Percentiles rank a stretch among this genome's conserved stretches.
Conservation (phyloP, 2,113 vertebrate species). For the Lathamus discolor region DNA sequence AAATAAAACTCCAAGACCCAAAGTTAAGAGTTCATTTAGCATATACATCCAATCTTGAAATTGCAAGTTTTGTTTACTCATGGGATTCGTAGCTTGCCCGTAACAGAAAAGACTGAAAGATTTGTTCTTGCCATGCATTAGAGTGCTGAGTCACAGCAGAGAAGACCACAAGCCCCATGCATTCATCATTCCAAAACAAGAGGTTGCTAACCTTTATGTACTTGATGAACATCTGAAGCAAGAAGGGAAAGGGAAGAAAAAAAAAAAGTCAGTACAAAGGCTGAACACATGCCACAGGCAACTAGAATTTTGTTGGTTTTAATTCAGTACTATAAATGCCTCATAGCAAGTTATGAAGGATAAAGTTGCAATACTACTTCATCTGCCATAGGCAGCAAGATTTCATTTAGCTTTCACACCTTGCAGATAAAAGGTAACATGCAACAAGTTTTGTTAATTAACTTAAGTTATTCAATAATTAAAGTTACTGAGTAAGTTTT, state of each 20-base stretch:
- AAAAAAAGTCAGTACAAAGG: constrained; percentile 85
- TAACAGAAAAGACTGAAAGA: constrained; percentile 32
- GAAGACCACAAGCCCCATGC: constrained; percentile 68
- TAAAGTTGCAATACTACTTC: constrained; percentile 59
- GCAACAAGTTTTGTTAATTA: not conserved
- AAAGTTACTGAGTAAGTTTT: not conserved
- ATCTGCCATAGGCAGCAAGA: constrained; percentile 32
- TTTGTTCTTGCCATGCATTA: constrained; percentile 78
- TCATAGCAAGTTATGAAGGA: constrained; percentile 5
- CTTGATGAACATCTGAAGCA: constrained; percentile 99
- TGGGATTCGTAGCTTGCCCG: constrained; percentile 27
- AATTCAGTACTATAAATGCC: constrained; percentile 40
- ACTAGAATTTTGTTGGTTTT: constrained; percentile 60
- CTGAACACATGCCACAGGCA: constrained; percentile 85
- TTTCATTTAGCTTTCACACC: constrained; percentile 5
- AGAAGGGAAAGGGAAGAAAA: constrained; percentile 76
- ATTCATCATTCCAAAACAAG: constrained; percentile 78
- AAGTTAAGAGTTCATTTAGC: not conserved
- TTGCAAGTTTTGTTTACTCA: not conserved
- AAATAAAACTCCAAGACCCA: not conserved
- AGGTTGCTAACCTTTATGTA: constrained; percentile 99
- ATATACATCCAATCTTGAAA: not conserved
- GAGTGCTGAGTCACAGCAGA: constrained; percentile 32
- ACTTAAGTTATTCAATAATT: not conserved
- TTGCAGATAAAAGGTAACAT: constrained; percentile 15